A percentile compares a stretch with the other conserved stretches of the same genome.
Conservation (phyloP, 1,140 invertebrate genomes). For the Laupala kohalensis region DNA sequence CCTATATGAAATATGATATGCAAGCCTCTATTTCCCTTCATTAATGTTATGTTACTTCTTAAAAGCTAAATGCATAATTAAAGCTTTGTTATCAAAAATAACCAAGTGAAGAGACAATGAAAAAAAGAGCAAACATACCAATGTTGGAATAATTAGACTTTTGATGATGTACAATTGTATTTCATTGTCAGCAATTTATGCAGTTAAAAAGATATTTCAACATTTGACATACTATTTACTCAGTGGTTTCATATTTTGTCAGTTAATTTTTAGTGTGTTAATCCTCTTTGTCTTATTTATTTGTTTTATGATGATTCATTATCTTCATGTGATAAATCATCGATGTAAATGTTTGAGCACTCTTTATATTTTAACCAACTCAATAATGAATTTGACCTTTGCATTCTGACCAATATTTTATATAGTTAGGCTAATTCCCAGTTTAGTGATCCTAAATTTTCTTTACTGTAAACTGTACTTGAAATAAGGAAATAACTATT, state of each 20-base stretch:
- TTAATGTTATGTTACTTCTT: not conserved
- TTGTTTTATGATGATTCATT: not conserved
- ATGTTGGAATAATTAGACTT: not conserved
- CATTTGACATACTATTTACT: not conserved
- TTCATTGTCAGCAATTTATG: not conserved
- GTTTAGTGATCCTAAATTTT: not conserved
- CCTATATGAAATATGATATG: not conserved
- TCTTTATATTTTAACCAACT: not conserved
- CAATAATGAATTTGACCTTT: not conserved
- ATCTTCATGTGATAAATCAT: not conserved
- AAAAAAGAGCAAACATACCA: not conserved
- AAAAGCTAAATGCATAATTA: not conserved
- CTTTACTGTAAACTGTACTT: not conserved
- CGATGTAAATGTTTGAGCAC: not conserved
- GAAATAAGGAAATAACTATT: not conserved
- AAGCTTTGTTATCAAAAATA: not conserved
- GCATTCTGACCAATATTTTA: not conserved
- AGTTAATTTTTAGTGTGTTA: not conserved
- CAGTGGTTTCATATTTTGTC: not conserved
- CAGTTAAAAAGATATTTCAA: not conserved
- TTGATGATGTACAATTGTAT: not conserved
- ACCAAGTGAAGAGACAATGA: not conserved
- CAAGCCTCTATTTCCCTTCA: not conserved
- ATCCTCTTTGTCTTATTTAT: not conserved
- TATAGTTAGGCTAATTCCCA: not conserved